A percentile compares a stretch with the other conserved stretches of the same genome.
Evolutionary conservation across 2,888 invertebrate species (phyloP).

Genomic region (Oscheius sp.): DNA sequence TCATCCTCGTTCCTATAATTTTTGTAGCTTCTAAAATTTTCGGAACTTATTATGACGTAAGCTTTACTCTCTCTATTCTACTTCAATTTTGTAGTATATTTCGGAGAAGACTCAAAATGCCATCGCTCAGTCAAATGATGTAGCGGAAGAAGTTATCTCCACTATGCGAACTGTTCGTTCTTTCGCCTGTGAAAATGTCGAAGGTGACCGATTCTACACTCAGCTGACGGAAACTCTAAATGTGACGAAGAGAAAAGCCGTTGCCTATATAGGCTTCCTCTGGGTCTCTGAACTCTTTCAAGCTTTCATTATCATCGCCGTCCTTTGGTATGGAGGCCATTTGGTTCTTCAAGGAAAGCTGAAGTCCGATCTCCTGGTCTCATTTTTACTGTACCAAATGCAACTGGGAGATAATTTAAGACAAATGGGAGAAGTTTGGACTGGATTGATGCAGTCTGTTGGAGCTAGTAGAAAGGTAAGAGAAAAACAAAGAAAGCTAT

Average conservation of each 20-base stretch:
- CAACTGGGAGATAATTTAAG: conserved; percentile 70
- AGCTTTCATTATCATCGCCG: conserved; percentile 68
- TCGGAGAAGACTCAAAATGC: conserved; percentile 71
- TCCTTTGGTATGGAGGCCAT: conserved; percentile 73
- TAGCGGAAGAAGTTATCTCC: conserved; percentile 72
- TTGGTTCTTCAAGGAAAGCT: conserved; percentile 69
- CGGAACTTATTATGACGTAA: conserved; percentile 72
- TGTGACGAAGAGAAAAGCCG: conserved; percentile 64
- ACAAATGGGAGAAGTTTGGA: conserved; percentile 72
- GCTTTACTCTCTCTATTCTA: conserved; percentile 8
- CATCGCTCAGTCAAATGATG: conserved; percentile 71
- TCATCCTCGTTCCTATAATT: conserved; percentile 72
- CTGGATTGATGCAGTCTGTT: conserved; percentile 73
- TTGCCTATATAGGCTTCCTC: conserved; percentile 67
- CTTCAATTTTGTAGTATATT: conserved; percentile 50
- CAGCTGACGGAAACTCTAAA: conserved; percentile 61
- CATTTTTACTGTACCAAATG: conserved; percentile 73
- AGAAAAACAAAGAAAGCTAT: too few species aligned
- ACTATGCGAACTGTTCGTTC: conserved; percentile 72
- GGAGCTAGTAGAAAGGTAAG: conserved; percentile 72
- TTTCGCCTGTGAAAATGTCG: conserved; percentile 72
- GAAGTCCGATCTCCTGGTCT: conserved; percentile 71
- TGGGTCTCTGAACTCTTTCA: conserved; percentile 68
- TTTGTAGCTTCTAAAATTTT: conserved; percentile 72
- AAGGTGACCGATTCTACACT: conserved; percentile 64